These are phyloP conservation scores for Hyposoter didymator DNA, from an alignment of 2,888 invertebrate genomes.

Conservation along the genomic window DNA sequence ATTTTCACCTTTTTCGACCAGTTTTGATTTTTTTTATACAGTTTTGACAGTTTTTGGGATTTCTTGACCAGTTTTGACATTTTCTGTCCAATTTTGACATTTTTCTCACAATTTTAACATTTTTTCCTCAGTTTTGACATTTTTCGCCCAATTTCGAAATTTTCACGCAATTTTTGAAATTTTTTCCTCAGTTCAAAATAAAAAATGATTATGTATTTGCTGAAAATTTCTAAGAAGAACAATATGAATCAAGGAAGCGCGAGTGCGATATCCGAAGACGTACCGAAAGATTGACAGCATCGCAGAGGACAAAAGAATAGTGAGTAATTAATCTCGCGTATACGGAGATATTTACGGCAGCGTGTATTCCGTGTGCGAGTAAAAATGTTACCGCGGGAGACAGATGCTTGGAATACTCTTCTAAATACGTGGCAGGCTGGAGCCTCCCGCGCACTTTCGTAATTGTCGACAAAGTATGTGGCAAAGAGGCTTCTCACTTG, in stretches of 20 bases:
- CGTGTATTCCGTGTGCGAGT: constrained; percentile 17
- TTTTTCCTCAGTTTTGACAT: too few relatives aligned
- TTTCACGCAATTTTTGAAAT: too few relatives aligned
- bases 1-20: too few relatives aligned
- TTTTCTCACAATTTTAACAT: too few relatives aligned
- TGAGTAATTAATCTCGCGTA: constrained; percentile 54
- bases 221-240: neutral
- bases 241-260: neutral
- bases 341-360: constrained; percentile 49
- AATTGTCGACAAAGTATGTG: constrained; percentile 58
- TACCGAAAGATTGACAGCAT: constrained; percentile 4
- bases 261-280: neutral
- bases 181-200: too few relatives aligned
- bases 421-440: constrained; percentile 7
- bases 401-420: constrained; percentile 51
- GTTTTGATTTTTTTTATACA: too few relatives aligned
- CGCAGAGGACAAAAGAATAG: neutral
- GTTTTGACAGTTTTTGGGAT: too few relatives aligned
- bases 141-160: too few relatives aligned
- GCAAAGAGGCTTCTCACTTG: constrained; percentile 29
- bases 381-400: constrained; percentile 39
- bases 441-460: constrained; percentile 25
- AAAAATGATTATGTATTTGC: too few relatives aligned
- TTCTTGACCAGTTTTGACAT: too few relatives aligned
- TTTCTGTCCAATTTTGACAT: too few relatives aligned